Conservation (phyloP, 1,140 invertebrate species). For the Oedothorax gibbosus region DNA sequence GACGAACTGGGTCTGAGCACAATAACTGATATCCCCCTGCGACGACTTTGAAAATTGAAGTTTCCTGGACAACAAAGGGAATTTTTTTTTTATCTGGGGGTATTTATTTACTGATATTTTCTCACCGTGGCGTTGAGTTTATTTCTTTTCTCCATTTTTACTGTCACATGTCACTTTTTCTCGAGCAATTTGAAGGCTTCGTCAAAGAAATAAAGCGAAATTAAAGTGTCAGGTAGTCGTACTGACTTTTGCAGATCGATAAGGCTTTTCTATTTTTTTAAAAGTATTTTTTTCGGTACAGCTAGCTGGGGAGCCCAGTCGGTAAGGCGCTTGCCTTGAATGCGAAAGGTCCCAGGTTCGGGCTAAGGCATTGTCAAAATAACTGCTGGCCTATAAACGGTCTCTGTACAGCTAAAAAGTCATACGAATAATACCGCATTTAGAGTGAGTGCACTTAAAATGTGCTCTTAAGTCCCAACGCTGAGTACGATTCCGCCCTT, state of each 20-base stretch:
- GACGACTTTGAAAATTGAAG: slow-evolving; percentile 35
- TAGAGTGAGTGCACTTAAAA: no score
- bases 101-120: slow-evolving; percentile 36
- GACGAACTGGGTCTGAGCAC: slow-evolving; percentile 44
- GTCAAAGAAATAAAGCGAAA: slow-evolving; percentile 14
- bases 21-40: slow-evolving; percentile 53
- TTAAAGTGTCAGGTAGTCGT: neutral
- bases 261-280: no score
- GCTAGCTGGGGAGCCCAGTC: no score
- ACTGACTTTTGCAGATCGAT: neutral
- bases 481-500: no score
- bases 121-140: neutral
- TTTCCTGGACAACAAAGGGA: slow-evolving; percentile 37
- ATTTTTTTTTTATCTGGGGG: slow-evolving; percentile 4
- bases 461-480: no score
- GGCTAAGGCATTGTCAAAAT: no score
- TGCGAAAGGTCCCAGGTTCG: no score
- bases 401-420: no score
- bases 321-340: no score
- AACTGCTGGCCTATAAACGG: no score
- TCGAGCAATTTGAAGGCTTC: slow-evolving; percentile 16
- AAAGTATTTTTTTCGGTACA: no score
- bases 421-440: no score
- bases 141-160: slow-evolving; percentile 1
- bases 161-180: slow-evolving; percentile 6